phyloP scores from a whole-genome alignment of 2,797 vertebrate genomes.

The Phalloptychus januarius region DNA sequence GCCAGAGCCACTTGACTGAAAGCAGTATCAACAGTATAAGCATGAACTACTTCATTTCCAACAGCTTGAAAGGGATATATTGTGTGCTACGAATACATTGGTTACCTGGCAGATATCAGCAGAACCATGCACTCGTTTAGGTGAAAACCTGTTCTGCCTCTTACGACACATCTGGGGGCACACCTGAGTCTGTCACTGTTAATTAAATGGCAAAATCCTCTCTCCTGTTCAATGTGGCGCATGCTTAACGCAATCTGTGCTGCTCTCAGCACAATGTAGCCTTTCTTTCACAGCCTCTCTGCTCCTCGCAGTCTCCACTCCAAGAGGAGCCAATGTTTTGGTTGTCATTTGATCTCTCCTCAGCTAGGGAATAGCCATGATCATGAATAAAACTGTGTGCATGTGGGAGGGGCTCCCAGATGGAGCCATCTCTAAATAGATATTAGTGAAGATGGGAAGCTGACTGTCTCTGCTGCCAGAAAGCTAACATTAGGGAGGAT shows the following conservation, averaged over 20 bases:
- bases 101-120: conserved; percentile 60
- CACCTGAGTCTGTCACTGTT: conserved; percentile 70
- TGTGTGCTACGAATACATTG: conserved; percentile 45
- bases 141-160: conserved; percentile 52
- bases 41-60: conserved; percentile 35
- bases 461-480: conserved; percentile 12
- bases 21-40: conserved; percentile 29
- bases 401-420: conserved; percentile 12
- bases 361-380: conserved; percentile 14
- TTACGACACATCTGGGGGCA: conserved; percentile 64
- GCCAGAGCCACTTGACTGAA: conserved; percentile 36
- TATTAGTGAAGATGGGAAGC: conserved; percentile 13
- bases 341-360: conserved; percentile 44
- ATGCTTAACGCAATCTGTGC: conserved; percentile 62
- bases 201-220: conserved; percentile 66
- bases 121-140: conserved; percentile 50
- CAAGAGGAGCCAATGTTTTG: conserved; percentile 33
- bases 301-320: conserved; percentile 19
- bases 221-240: conserved; percentile 38
- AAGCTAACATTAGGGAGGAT: conserved; percentile 26
- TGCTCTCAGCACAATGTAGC: conserved; percentile 56
- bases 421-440: conserved; percentile 18
- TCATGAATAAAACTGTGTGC: conserved; percentile 29
- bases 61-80: conserved; percentile 47
- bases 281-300: conserved; percentile 45